A percentile compares a stretch with the other conserved stretches of the same genome.
Evolutionary conservation across 2,113 vertebrate genomes (phyloP).

Genomic region (Phaethon lepturus): DNA sequence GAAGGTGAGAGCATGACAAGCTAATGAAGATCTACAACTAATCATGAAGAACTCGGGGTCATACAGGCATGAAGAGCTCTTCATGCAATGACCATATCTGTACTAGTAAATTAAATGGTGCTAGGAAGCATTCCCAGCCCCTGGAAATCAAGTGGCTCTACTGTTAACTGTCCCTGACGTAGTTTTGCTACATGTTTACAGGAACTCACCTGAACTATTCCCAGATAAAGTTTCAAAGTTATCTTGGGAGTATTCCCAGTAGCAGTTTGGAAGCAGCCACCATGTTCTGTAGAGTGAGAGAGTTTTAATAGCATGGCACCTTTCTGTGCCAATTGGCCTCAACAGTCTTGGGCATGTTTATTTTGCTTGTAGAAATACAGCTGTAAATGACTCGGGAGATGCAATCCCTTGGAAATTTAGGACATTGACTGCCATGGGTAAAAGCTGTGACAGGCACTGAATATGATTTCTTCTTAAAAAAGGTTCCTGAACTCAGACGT

Average conservation of each 20-base stretch:
- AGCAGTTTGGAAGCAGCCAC: conserved; percentile 11
- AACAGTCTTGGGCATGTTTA: neutral
- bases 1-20: neutral
- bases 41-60: neutral
- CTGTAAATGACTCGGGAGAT: neutral
- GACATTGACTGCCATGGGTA: neutral
- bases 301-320: neutral
- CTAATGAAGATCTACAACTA: neutral
- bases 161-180: neutral
- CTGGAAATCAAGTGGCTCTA: neutral
- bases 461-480: neutral
- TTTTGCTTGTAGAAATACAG: conserved; percentile 20
- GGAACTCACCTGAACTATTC: conserved; percentile 28
- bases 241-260: neutral
- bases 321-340: conserved; percentile 24
- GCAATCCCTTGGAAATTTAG: neutral
- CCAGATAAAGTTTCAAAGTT: neutral
- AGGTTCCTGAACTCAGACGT: neutral
- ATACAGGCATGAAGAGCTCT: neutral
- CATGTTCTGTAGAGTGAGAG: neutral
- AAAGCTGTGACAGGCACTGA: neutral
- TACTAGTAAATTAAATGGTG: neutral
- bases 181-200: neutral
- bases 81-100: neutral
- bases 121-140: neutral